phyloP scores from a whole-genome alignment of 2,888 invertebrate genomes.

The Hyles lineata region DNA sequence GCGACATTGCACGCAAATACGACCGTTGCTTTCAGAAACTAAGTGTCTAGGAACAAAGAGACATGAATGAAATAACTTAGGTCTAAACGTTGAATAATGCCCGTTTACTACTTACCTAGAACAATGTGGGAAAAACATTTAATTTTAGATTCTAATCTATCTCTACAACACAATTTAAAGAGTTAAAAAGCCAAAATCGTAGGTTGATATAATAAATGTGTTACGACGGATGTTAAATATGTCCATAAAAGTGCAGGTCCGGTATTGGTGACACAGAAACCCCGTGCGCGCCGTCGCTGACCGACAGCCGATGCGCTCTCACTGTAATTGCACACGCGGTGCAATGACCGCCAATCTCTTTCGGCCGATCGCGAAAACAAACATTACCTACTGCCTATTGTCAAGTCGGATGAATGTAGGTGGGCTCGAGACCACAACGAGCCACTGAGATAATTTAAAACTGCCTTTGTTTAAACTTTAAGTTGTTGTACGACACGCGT shows the following conservation, averaged over 20 bases:
- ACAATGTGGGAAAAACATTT: too few relatives aligned
- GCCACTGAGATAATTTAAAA: slow-evolving; percentile 3
- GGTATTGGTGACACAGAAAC: slow-evolving; percentile 73
- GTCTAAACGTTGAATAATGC: background rate
- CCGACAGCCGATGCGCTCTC: slow-evolving; percentile 52
- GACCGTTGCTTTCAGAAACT: slow-evolving; percentile 12
- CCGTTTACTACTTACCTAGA: background rate
- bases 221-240: slow-evolving; percentile 23
- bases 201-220: slow-evolving; percentile 8
- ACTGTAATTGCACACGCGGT: slow-evolving; percentile 61
- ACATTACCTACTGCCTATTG: slow-evolving; percentile 39
- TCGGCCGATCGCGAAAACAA: slow-evolving; percentile 49
- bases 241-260: slow-evolving; percentile 47
- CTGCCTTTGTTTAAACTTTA: slow-evolving; percentile 12
- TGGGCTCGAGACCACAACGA: slow-evolving; percentile 28
- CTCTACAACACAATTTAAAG: too few relatives aligned
- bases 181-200: background rate
- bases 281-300: slow-evolving; percentile 58
- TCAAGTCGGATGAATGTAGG: slow-evolving; percentile 17
- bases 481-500: background rate
- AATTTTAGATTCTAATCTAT: too few relatives aligned
- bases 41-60: background rate
- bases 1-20: slow-evolving; percentile 9
- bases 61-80: background rate
- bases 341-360: slow-evolving; percentile 59